Evolutionary conservation across 1,140 invertebrate species (phyloP), one percentile per base, ranked within the genome.

Genomic region (Micrasema minimum): DNA sequence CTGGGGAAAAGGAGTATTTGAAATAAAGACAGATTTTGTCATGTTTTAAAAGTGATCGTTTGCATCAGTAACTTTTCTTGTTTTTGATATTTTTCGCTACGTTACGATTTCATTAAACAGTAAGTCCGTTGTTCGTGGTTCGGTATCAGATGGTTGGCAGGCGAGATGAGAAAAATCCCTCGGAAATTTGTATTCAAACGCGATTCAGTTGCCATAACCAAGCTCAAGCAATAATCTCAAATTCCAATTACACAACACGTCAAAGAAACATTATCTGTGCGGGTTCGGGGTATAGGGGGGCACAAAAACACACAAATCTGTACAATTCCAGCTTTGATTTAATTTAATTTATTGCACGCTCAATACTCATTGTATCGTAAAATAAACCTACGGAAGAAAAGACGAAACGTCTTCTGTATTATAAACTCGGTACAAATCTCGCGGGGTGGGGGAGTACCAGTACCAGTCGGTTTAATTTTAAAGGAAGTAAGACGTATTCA

Each of bases 401-500:
- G 64, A 23, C 59, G 41, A 64, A 64, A 46, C 45, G 45, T 64
- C 59, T 31, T 46, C 59, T 45, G 59, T 64, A 31, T 64, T 45
- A 46, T 55, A 61, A 61, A 61, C 38, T 41, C 37, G 3, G 57
- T 61, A 41, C 57, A 22, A 43, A 61, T 41, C 46, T 22, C 16
- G 37, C 48, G 51, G 50, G 14, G 50, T 18, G 51, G 50, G 65
- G 45, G 10, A 12, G 37, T 23, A 31, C 41, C 31, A n/a, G 14
- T 72, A 69, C 72, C 61, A 57, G 50, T 66, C 72, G 48, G 72
- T 71, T 75, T 75, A 75, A 75, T 71, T 71, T 75, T 75, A 72
- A 75, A 75, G 69, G 69, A 75, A 75, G 62, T 72, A 75, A 75
- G 73, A 75, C 70, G 73, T 75, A 75, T 75, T 75, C 73, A 75